Percentiles rank a stretch among this genome's conserved stretches.
These are phyloP conservation scores for Apteryx owenii DNA, from an alignment of 2,113 vertebrate genomes.

Conservation along the genomic window DNA sequence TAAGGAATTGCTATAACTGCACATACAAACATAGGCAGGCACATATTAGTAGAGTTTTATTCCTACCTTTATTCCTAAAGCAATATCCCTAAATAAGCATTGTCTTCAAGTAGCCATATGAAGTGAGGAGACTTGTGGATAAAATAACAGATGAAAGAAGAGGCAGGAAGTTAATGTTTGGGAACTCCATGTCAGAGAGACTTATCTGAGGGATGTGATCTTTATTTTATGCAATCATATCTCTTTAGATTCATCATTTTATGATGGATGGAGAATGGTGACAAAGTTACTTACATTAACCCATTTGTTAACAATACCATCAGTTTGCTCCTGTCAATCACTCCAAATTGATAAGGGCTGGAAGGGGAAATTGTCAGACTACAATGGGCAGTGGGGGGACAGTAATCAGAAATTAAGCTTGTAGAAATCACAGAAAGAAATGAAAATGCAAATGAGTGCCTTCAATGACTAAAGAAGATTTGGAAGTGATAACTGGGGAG, in stretches of 20 bases:
- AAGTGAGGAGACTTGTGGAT: neutral
- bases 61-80: neutral
- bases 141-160: neutral
- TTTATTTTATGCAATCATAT: neutral
- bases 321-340: neutral
- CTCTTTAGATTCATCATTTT: neutral
- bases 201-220: neutral
- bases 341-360: neutral
- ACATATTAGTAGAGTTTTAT: neutral
- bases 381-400: neutral
- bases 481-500: neutral
- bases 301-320: neutral
- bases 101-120: neutral
- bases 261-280: neutral
- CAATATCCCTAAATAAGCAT: neutral
- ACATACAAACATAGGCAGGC: neutral
- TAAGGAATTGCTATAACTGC: neutral
- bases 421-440: neutral
- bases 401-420: neutral
- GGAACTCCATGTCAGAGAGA: neutral
- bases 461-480: neutral
- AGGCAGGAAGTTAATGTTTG: neutral
- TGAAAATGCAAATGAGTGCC: neutral
- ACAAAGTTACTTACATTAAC: neutral
- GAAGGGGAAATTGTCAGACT: neutral